Conservation (phyloP, 1,140 invertebrate genomes). For the Lepidurus apus region DNA sequence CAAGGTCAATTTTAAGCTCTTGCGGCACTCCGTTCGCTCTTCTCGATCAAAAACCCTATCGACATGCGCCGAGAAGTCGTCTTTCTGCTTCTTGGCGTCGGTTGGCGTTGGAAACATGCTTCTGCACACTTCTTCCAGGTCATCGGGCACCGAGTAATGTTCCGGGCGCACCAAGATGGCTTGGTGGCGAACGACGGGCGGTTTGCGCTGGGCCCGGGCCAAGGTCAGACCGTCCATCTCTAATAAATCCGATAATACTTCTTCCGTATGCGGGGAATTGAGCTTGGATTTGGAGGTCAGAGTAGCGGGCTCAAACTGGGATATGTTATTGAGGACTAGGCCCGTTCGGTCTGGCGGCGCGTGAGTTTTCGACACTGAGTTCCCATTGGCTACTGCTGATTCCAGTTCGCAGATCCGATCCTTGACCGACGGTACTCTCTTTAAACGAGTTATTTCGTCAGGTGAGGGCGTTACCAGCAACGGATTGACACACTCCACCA, state of each 20-base stretch:
- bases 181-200: constrained; percentile 33
- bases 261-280: background rate
- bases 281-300: background rate
- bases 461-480: constrained; percentile 1
- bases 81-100: constrained; percentile 45
- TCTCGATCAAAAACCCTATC: constrained; percentile 67
- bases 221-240: constrained; percentile 19
- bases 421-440: constrained; percentile 47
- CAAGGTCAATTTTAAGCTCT: constrained; percentile 37
- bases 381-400: constrained; percentile 35
- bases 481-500: constrained; percentile 3
- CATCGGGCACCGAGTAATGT: constrained; percentile 45
- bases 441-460: constrained; percentile 11
- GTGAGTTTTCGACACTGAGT: constrained; percentile 40
- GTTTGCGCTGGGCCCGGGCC: constrained; percentile 38
- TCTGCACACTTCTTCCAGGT: constrained; percentile 60
- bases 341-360: constrained; percentile 48
- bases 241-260: background rate
- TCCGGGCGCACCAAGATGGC: constrained; percentile 29
- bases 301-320: constrained; percentile 51
- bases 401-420: constrained; percentile 62
- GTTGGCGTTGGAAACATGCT: constrained; percentile 45
- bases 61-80: constrained; percentile 64
- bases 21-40: constrained; percentile 52
- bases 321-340: constrained; percentile 58